Evolutionary conservation across 2,113 vertebrate species (phyloP), one percentile per base, ranked within the genome.

Genomic region (Chaetodon auriga): DNA sequence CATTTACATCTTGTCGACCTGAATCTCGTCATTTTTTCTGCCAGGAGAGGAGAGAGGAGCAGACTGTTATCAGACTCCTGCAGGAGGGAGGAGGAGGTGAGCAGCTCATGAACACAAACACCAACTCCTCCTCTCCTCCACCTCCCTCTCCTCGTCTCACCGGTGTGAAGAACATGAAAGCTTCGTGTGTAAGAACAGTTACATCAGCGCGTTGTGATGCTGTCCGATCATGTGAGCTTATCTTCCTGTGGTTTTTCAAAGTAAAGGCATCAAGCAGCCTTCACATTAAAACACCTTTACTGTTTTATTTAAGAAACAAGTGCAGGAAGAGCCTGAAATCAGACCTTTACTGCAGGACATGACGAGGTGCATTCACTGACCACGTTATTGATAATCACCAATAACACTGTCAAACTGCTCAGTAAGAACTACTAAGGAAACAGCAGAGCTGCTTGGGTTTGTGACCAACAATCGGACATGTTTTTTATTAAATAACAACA

Each of bases 1-100:
- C 77, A 70, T 69, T 70, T 79, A 21, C 77, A 79, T 79, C 30
- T 51, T 10, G 58, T 75, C 58, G 16, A 15, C 58, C 45, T 73
- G 66, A 51, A 68, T 53, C 25, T 21, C 18, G 2, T 0, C 11
- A 38, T 21, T 36, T 13, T 7, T 15, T n/a, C 25, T 7, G 45
- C 7, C 30, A 43, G n/a, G 14, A 16, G 14, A 57, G 54, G 7
- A 18, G 38, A 53, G 51, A 10, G n/a, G 54, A 55, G 49, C 18
- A 18, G 49, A 51, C 16, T 19, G 49, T 57, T 57, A 46, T 46
- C 63, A 46, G 63, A 4, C 63, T 51, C 46, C 16, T 51, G 65
- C 46, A 68, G 65, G 18, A 38, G 49, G 48, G 49, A 69, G 66
- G 25, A 68, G 25, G 30, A 7, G 18, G 48, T 19, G 46, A 51